A percentile compares a stretch with the other conserved stretches of the same genome.
Evolutionary conservation across 2,888 invertebrate species (phyloP).

Genomic region (Trichacis sp.): DNA sequence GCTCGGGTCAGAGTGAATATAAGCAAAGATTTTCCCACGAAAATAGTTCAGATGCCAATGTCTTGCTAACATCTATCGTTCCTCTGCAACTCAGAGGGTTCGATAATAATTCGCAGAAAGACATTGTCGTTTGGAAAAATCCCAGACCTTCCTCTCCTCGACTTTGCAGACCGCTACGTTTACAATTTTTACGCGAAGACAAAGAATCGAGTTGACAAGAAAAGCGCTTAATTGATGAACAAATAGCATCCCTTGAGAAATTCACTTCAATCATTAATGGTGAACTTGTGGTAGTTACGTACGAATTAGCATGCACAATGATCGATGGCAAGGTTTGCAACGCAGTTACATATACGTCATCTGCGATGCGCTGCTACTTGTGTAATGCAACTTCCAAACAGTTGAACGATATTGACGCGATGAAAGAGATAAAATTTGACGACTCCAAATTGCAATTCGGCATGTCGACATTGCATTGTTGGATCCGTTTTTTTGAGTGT

Average conservation of each 20-base stretch:
- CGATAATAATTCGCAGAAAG: neutral
- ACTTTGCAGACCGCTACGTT: constrained; percentile 16
- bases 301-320: constrained; percentile 28
- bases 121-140: no score
- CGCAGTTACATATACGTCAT: constrained; percentile 24
- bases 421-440: neutral
- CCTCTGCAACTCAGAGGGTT: no score
- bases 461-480: no score
- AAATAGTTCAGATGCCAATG: no score
- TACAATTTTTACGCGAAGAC: constrained; percentile 35
- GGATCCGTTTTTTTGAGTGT: no score
- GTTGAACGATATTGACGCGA: no score
- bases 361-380: no score
- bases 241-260: constrained; percentile 28
- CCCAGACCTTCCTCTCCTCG: constrained; percentile 8
- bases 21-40: no score
- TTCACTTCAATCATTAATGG: constrained; percentile 22
- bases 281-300: constrained; percentile 4
- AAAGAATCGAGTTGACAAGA: constrained; percentile 16
- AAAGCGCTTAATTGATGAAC: constrained; percentile 16
- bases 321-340: no score
- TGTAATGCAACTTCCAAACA: constrained; percentile 30
- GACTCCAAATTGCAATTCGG: no score
- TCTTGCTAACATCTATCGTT: no score
- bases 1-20: no score